Evolutionary conservation across 2,888 invertebrate species (phyloP).

Genomic region (Epistrophella euchroma): DNA sequence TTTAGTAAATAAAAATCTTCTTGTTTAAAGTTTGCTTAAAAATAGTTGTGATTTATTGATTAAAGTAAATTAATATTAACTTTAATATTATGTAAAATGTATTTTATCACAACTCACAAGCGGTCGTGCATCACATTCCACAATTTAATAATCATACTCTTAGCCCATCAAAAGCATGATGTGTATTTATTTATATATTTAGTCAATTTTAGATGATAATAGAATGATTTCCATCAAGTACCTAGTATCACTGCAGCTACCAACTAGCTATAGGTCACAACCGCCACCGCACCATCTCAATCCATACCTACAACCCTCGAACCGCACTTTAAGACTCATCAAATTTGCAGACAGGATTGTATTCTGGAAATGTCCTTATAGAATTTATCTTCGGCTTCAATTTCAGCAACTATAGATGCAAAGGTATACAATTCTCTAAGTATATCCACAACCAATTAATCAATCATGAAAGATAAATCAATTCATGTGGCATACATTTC

Average conservation of each 20-base stretch:
- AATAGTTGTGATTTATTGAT: too few species aligned
- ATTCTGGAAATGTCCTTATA: slow-evolving; percentile 10
- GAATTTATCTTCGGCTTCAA: neutral
- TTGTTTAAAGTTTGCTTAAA: too few species aligned
- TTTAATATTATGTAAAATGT: too few species aligned
- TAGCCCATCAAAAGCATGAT: neutral
- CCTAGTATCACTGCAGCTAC: neutral
- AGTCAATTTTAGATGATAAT: slow-evolving; percentile 2
- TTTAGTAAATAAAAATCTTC: too few species aligned
- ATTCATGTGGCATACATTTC: slow-evolving; percentile 46
- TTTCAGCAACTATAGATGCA: neutral
- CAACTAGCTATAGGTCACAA: neutral
- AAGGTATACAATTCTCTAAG: too few species aligned
- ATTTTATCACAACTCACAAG: slow-evolving; percentile 1
- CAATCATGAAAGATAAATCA: slow-evolving; percentile 39
- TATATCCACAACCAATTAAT: slow-evolving; percentile 34
- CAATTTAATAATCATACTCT: neutral
- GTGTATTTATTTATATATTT: neutral
- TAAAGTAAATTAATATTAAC: too few species aligned
- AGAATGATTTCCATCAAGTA: neutral
- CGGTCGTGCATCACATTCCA: neutral
- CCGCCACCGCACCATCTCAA: neutral
- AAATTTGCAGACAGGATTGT: slow-evolving; percentile 40
- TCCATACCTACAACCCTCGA: neutral
- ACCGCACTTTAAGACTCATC: slow-evolving; percentile 20